These are phyloP conservation scores for Drosophila melanica DNA, from an alignment of 1,140 invertebrate genomes.

Conservation along the genomic window DNA sequence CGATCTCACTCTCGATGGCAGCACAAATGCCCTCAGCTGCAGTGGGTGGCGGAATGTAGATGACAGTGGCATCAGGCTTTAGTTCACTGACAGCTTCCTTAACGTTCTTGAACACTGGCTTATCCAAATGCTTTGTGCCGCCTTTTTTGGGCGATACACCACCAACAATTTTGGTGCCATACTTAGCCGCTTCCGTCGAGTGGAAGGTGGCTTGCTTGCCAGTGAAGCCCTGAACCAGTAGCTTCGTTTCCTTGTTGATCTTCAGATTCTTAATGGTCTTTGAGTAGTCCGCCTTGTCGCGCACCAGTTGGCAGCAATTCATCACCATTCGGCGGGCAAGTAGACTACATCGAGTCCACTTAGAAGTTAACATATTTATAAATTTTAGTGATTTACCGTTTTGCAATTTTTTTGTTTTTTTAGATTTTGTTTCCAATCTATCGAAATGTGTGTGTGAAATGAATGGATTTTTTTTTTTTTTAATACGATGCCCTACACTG, in stretches of 20 bases:
- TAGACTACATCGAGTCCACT: conserved; percentile 12
- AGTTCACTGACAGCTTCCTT: conserved; percentile 91
- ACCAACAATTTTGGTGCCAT: conserved; percentile 98
- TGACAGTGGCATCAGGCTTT: conserved; percentile 94
- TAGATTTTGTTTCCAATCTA: conserved; percentile 26
- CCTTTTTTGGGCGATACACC: conserved; percentile 99
- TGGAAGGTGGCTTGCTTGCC: conserved; percentile 98
- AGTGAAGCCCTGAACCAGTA: conserved; percentile 98
- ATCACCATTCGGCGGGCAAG: background rate
- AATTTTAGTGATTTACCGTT: background rate
- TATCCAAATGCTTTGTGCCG: conserved; percentile 94
- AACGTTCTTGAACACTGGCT: conserved; percentile 97
- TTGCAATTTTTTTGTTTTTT: background rate
- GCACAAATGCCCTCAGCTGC: conserved; percentile 97
- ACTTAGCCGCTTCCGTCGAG: conserved; percentile 97
- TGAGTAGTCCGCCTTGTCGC: conserved; percentile 85
- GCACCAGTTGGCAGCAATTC: conserved; percentile 1
- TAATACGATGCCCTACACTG: too few species aligned
- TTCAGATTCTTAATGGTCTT: conserved; percentile 92
- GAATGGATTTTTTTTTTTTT: background rate
- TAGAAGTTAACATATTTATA: conserved; percentile 15
- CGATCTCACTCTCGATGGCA: conserved; percentile 98
- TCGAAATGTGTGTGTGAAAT: conserved; percentile 20
- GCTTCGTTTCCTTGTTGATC: conserved; percentile 94
- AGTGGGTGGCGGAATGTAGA: conserved; percentile 98